Evolutionary conservation across 2,113 vertebrate species (phyloP), one percentile per base, ranked within the genome.

Genomic region (Mustela lutreola): DNA sequence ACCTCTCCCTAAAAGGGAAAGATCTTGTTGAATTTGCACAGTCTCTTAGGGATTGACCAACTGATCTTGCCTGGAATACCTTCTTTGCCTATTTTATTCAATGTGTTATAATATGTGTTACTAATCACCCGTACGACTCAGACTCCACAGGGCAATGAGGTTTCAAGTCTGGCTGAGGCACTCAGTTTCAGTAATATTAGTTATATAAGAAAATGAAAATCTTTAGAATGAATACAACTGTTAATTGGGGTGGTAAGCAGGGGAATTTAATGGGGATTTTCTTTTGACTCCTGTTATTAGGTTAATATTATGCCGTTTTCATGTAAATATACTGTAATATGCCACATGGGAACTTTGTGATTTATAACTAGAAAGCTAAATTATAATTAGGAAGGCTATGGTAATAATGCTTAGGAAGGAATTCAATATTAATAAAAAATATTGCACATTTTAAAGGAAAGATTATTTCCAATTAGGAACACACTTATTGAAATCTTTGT

Each of bases 351-450:
- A 97, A 92, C 33, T 82, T 82, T 71, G 71, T 93, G 67, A 96
- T 96, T 97, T 96, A 60, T 92, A 96, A 88, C 16, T 90, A 70
- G 50, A 92, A 96, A 89, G 67, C 48, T 96, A 83, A 91, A 91
- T 91, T 95, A 39, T 73, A 92, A 96, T 42, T 65, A 92, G 70
- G 26, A 92, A 76, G 31, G 56, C 45, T 79, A 11, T 87, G 83
- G 56, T 83, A 92, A 86, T 95, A 94, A 91, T 19, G 93, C 60
- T 62, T 91, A 85, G 91, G 75, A 91, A 60, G 45, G 88, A 76
- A 93, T 76, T 92, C 36, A 14, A 67, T 88, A 70, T 73, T 92
- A 89, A 80, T 95, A 60, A 93, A 93, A 82, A 91, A 53, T 58
- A 76, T 88, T 78, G 36, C 16, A 62, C 19, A 80, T 76, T 89